Conservation (phyloP, 2,113 vertebrate species). For the Callocephalon fimbriatum region DNA sequence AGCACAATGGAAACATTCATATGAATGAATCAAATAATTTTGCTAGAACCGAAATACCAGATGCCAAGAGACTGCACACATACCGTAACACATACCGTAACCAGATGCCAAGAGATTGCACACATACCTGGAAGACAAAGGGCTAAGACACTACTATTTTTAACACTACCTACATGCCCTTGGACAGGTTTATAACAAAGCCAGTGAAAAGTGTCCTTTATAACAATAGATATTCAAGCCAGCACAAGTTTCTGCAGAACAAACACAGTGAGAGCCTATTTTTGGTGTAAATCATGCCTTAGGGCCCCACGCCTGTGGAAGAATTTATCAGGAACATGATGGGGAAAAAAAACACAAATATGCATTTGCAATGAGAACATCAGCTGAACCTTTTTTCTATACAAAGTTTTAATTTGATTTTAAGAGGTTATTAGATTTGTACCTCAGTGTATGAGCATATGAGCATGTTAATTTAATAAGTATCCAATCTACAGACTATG, state of each 20-base stretch:
- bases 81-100: no score
- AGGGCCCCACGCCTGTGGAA: accelerated
- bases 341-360: background rate
- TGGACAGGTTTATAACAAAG: background rate
- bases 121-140: background rate
- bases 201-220: background rate
- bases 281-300: background rate
- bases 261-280: background rate
- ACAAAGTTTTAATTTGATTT: background rate
- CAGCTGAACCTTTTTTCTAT: background rate
- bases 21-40: background rate
- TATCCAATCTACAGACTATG: background rate
- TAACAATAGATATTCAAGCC: background rate
- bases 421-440: background rate
- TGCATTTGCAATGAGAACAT: background rate
- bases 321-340: background rate
- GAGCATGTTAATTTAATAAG: background rate
- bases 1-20: background rate
- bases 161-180: background rate
- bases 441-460: background rate
- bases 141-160: background rate
- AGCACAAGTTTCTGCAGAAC: background rate
- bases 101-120: background rate
- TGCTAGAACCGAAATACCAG: background rate
- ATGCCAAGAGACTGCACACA: background rate